Evolutionary conservation across 2,797 vertebrate species (phyloP).

Genomic region (Lithobates pipiens): DNA sequence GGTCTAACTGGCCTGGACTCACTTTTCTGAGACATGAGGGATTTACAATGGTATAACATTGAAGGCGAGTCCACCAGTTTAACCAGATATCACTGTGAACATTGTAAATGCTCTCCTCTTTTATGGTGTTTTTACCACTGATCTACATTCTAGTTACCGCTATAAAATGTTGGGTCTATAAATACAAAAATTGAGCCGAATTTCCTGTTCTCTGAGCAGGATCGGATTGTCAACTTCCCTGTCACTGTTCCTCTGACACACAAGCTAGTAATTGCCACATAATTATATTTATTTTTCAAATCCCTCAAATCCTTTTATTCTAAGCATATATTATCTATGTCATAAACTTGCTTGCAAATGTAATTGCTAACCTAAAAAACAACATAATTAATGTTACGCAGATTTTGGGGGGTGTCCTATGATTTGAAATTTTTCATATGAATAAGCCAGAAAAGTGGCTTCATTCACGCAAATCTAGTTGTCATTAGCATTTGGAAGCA

Average conservation of each 20-base stretch:
- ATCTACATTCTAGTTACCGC: background rate
- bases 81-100: conserved; percentile 38
- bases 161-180: conserved; percentile 24
- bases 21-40: conserved; percentile 10
- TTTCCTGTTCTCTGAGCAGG: conserved; percentile 4
- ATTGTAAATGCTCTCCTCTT: conserved; percentile 32
- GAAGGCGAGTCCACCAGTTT: conserved; percentile 29
- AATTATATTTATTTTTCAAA: conserved; percentile 1
- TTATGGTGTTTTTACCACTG: conserved; percentile 35
- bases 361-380: background rate
- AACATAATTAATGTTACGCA: background rate
- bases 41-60: conserved; percentile 40
- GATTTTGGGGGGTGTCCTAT: no score
- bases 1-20: conserved; percentile 14
- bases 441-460: no score
- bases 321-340: conserved; percentile 30
- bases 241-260: background rate
- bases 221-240: background rate
- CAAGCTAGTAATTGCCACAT: background rate
- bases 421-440: no score
- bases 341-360: conserved; percentile 13
- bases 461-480: no score
- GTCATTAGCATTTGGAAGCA: no score
- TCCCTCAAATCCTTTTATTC: conserved; percentile 4
- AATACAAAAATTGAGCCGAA: conserved; percentile 16